These are phyloP conservation scores for Drosophila quinaria DNA, from an alignment of 2,888 invertebrate genomes.

Conservation along the genomic window DNA sequence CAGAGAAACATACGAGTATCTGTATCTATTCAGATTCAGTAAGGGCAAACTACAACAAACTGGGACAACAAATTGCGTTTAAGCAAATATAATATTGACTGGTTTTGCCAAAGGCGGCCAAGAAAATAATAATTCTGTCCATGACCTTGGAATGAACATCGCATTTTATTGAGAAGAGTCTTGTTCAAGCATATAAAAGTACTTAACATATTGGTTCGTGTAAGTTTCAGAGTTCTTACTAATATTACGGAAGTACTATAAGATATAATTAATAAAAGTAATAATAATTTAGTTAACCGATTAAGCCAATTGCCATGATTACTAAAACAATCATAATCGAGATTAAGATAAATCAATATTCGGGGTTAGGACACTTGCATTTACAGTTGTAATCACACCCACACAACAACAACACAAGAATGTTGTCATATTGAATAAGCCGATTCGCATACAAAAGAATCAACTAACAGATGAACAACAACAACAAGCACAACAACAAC, in stretches of 20 bases:
- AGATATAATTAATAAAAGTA: too few species aligned
- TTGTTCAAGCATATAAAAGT: background rate
- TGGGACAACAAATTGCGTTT: slow-evolving; percentile 35
- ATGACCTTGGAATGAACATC: slow-evolving; percentile 13
- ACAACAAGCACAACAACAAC: slow-evolving; percentile 37
- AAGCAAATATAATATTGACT: slow-evolving; percentile 43
- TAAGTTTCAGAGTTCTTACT: background rate
- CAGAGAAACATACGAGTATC: slow-evolving; percentile 8
- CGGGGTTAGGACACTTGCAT: slow-evolving; percentile 16
- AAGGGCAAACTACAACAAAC: slow-evolving; percentile 14
- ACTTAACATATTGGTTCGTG: background rate
- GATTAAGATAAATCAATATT: slow-evolving; percentile 14
- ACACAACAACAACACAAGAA: slow-evolving; percentile 11
- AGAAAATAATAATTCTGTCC: slow-evolving; percentile 42
- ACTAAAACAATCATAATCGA: background rate
- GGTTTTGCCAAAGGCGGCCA: slow-evolving; percentile 13
- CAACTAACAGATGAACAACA: slow-evolving; percentile 47
- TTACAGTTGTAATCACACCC: slow-evolving; percentile 35
- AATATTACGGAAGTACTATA: background rate
- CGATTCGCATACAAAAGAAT: slow-evolving; percentile 44
- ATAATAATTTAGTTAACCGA: too few species aligned
- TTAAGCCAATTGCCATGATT: background rate
- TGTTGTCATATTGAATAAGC: slow-evolving; percentile 46
- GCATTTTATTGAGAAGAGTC: slow-evolving; percentile 1
- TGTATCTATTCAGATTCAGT: slow-evolving; percentile 24